Evolutionary conservation across 2,113 vertebrate genomes (phyloP), one percentile per base, ranked within the genome.

Genomic region (Ondatra zibethicus): DNA sequence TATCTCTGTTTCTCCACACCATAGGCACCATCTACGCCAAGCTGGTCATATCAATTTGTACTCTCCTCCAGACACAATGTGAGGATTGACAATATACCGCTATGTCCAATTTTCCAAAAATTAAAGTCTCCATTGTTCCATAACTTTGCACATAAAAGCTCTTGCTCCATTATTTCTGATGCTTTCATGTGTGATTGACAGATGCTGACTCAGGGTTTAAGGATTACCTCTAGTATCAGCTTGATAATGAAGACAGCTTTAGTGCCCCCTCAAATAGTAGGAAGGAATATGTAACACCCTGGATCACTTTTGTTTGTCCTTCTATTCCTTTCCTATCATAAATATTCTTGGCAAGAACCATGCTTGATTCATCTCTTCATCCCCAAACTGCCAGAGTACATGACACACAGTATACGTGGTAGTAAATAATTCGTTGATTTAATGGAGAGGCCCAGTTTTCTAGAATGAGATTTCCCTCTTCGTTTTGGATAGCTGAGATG

Each of bases 401-500:
- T 92, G 65, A 63, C 45, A 80, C 63, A 66, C 7, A 73, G 36
- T 90, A 88, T 27, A 65, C 3, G 39, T 36, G 87, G 89, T 39
- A 86, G 21, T 88, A 92, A 92, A 29, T 87, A 86, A 86, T 82
- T 76, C 70, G 47, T 65, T 76, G 52, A 92, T 63, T 36, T 95
- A 94, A 50, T 70, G 61, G 85, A 50, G n/a, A 87, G 55, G 42
- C 27, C 9, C 6, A 16, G 68, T 33, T 91, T 33, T 72, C 33
- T 47, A 88, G 33, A 91, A 39, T 58, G 33, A 85, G 50, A 36
- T 61, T 92, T 91, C 3, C 27, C 10, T 33, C 10, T 65, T 66
- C 21, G 58, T 68, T 97, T 88, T 47, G 5, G 36, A 75, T 42
- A 78, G 13, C 81, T 68, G 27, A 75, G 66, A 75, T 92, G 7